Evolutionary conservation across 2,113 vertebrate genomes (phyloP).

Genomic region (Sinocyclocheilus anshuiensis): DNA sequence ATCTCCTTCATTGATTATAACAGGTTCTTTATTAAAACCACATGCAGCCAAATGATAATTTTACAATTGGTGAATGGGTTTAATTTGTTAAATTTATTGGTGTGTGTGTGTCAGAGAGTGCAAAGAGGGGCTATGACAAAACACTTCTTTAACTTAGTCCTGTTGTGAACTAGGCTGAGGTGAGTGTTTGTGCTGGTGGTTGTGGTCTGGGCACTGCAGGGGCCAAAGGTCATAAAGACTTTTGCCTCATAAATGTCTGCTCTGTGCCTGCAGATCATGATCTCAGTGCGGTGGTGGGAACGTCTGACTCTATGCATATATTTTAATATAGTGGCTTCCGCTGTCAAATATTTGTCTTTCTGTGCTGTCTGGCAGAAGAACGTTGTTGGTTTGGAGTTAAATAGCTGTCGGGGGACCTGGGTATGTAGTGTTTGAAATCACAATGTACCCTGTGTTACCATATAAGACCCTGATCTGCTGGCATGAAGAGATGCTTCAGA

Average conservation of each 20-base stretch:
- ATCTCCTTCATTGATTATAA: constrained; percentile 59
- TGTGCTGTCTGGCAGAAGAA: constrained; percentile 25
- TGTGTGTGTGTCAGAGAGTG: background rate
- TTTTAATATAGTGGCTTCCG: constrained; percentile 37
- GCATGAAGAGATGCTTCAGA: constrained; percentile 5
- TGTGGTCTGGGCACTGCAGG: background rate
- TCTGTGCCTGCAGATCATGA: constrained; percentile 26
- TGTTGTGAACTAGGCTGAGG: constrained; percentile 20
- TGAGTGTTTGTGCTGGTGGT: constrained; percentile 26
- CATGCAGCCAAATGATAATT: too few relatives aligned
- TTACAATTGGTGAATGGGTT: too few relatives aligned
- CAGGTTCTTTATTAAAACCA: constrained; percentile 44
- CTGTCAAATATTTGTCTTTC: constrained; percentile 47
- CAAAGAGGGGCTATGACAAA: constrained; percentile 23
- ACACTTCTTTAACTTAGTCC: background rate
- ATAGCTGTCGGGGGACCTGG: background rate
- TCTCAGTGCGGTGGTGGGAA: constrained; percentile 24
- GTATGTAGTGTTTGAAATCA: constrained; percentile 20
- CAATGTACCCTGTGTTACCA: constrained; percentile 4
- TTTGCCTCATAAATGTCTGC: constrained; percentile 43
- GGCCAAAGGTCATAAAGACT: constrained; percentile 42
- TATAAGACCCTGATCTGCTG: background rate
- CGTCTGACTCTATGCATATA: constrained; percentile 24
- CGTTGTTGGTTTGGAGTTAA: background rate
- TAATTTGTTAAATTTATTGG: constrained; percentile 6